phyloP scores from a whole-genome alignment of 2,797 vertebrate species.

The Chromobotia macracanthus region DNA sequence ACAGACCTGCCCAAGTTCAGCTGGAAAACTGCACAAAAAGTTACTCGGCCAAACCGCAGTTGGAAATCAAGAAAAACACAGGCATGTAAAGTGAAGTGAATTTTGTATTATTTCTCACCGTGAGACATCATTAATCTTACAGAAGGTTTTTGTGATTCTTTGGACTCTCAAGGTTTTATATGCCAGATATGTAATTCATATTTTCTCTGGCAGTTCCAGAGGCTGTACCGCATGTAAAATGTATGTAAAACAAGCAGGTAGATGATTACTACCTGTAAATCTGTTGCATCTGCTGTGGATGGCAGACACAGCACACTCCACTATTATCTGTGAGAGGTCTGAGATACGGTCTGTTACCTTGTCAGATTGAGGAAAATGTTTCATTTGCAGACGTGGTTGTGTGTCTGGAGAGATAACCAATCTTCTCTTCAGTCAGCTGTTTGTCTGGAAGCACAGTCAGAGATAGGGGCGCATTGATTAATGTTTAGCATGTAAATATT shows the following conservation, averaged over 20 bases:
- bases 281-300: constrained; percentile 40
- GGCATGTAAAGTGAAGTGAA: constrained; percentile 17
- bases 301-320: constrained; percentile 52
- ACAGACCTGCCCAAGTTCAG: constrained; percentile 15
- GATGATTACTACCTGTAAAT: constrained; percentile 27
- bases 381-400: constrained; percentile 51
- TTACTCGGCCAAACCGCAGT: constrained; percentile 44
- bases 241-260: constrained; percentile 25
- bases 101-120: constrained; percentile 22
- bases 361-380: constrained; percentile 63
- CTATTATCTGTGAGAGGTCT: constrained; percentile 40
- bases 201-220: not conserved
- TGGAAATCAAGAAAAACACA: constrained; percentile 46
- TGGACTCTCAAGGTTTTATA: constrained; percentile 44
- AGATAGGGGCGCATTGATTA: constrained; percentile 70
- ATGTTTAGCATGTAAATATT: constrained; percentile 78
- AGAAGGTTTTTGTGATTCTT: constrained; percentile 33
- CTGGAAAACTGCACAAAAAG: constrained; percentile 1
- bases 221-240: constrained; percentile 10
- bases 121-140: constrained; percentile 48
- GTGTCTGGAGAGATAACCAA: constrained; percentile 47
- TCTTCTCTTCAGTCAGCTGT: constrained; percentile 43
- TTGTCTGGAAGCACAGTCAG: constrained; percentile 64
- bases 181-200: constrained; percentile 18
- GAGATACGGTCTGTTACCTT: constrained; percentile 42